These are phyloP conservation scores for Ceratina calcarata DNA, from an alignment of 1,140 invertebrate genomes.

Conservation along the genomic window DNA sequence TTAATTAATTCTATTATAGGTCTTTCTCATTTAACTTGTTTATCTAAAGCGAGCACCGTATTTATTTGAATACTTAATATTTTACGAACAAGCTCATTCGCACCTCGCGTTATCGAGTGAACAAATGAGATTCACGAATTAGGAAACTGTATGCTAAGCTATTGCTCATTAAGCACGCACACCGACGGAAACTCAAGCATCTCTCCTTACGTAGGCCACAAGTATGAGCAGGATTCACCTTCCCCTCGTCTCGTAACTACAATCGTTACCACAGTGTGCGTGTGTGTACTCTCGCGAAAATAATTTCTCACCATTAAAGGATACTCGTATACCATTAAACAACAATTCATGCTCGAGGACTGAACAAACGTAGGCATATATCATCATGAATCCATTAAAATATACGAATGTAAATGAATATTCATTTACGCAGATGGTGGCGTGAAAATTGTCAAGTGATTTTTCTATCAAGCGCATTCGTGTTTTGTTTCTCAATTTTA, in stretches of 20 bases:
- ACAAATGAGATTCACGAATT: neutral
- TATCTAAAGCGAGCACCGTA: neutral
- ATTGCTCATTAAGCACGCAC: neutral
- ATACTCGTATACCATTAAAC: neutral
- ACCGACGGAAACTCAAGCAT: neutral
- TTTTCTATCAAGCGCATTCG: neutral
- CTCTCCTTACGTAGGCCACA: neutral
- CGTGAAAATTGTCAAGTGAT: too few species aligned
- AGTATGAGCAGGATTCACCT: neutral
- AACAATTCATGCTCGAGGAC: slow-evolving; percentile 5
- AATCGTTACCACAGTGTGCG: neutral
- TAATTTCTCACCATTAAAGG: neutral
- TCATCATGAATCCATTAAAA: neutral
- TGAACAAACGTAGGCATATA: neutral
- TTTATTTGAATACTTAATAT: neutral
- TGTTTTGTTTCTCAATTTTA: neutral
- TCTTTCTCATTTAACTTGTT: too few species aligned
- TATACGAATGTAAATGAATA: slow-evolving; percentile 1
- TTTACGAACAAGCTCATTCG: neutral
- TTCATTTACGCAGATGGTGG: neutral
- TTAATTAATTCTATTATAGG: too few species aligned
- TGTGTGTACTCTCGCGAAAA: neutral
- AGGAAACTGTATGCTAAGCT: neutral
- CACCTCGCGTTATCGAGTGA: slow-evolving; percentile 7
- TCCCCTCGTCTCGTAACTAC: neutral